These are phyloP conservation scores for Poeciliopsis paucimaculata DNA, from an alignment of 2,797 vertebrate genomes.

Conservation along the genomic window DNA sequence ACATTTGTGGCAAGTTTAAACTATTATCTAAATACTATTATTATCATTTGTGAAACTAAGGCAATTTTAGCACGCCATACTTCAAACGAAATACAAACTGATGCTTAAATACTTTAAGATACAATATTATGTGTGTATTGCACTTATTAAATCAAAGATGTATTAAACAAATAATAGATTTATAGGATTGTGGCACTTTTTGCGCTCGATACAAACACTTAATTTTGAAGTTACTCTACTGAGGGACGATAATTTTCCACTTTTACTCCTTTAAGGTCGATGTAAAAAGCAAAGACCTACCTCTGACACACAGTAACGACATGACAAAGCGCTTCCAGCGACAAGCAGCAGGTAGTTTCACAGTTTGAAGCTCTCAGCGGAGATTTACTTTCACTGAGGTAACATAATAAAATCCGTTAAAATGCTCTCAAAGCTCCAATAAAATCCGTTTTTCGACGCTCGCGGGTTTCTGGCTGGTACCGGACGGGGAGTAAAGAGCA, in stretches of 20 bases:
- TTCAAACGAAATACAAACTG: not conserved
- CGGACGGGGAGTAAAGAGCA: conserved; percentile 44
- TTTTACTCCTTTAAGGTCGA: not conserved
- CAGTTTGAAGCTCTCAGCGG: conserved; percentile 51
- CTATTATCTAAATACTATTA: no score
- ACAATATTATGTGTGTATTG: not conserved
- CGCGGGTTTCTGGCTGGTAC: conserved; percentile 26
- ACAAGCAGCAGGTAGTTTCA: conserved; percentile 58
- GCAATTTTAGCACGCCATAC: not conserved
- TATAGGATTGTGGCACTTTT: not conserved
- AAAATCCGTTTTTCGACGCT: conserved; percentile 13
- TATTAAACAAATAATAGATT: not conserved
- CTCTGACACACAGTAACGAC: conserved; percentile 84
- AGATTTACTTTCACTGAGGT: conserved; percentile 50
- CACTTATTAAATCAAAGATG: not conserved
- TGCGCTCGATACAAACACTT: not conserved
- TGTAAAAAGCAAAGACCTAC: conserved; percentile 52
- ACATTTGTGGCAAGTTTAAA: no score
- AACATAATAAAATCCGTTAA: conserved; percentile 47
- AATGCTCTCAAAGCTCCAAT: not conserved
- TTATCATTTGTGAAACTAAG: not conserved
- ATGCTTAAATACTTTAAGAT: not conserved
- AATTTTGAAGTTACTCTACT: not conserved
- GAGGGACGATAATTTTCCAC: not conserved
- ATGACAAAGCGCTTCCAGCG: conserved; percentile 71